Base-by-base conservation (phyloP, 2,113 vertebrate species). In the Polypterus senegalus region DNA sequence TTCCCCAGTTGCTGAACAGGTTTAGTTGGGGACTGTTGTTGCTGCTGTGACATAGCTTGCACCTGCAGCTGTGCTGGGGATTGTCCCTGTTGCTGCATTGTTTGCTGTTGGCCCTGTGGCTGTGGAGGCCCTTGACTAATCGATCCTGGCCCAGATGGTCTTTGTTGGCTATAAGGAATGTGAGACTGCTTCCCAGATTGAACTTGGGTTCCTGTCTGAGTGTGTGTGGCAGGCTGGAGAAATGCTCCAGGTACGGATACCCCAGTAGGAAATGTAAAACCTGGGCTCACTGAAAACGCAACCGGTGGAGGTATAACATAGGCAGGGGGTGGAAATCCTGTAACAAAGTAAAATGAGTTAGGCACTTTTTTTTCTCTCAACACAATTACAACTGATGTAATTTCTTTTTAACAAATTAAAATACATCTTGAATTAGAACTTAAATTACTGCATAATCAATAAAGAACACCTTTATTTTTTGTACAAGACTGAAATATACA, bases 131-230 rank as follows among this genome's bases (percentile, higher is more conserved):
- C 88, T 83, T 77, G 91, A 85, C 63, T 90, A 77, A 92, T 77
- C 4, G 90, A 87, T 70, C 89, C 93, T 66, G 89, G 91, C 74
- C 89, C 91, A 0, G 95, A 97, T 70, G 96, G 94, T 77, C 96
- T 84, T 80, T 98, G 96, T 87, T 97, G 96, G 78, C 94, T 98
- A 78, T 98, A 97, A 78, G 96, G 96, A 87, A 96, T 96, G 92
- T 97, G 96, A 70, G 93, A 97, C 65, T 82, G 94, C 77, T 98
- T 98, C 73, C 91, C 92, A 65, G 88, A 79, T 84, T 90, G 89
- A 74, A 89, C 87, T 78, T 91, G 89, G 67, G 77, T 79, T 75
- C 89, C 88, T 63, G 89, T 76, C 81, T 92, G 87, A 0, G 88
- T 79, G 77, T 93, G 93, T 77, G 91, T 79, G 60, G 91, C 74